Conservation (phyloP, 1,140 invertebrate genomes). For the Sycophila sp. region DNA sequence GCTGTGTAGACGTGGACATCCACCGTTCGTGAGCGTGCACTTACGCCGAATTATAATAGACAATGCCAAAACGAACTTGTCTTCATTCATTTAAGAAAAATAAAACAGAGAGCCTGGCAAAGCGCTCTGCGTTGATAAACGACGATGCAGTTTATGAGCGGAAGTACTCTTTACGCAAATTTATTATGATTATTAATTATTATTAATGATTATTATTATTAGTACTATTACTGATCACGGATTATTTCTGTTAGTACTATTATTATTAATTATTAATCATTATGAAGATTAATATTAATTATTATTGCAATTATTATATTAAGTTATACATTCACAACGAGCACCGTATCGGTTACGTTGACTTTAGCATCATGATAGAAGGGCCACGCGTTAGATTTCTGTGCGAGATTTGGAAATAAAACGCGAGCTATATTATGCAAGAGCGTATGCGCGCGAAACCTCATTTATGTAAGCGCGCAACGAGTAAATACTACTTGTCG, state of each 20-base stretch:
- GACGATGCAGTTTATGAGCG: constrained; percentile 17
- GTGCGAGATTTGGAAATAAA: constrained; percentile 11
- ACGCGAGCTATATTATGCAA: not conserved
- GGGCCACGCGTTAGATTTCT: constrained; percentile 12
- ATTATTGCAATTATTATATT: constrained; percentile 33
- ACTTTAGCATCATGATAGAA: not conserved
- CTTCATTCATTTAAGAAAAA: constrained; percentile 47
- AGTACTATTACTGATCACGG: constrained; percentile 17
- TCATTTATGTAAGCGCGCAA: too few relatives aligned
- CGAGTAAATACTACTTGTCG: constrained; percentile 48
- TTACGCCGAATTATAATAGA: constrained; percentile 15
- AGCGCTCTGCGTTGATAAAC: constrained; percentile 1
- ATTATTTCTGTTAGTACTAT: constrained; percentile 1
- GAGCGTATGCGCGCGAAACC: not conserved
- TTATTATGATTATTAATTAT: constrained; percentile 24
- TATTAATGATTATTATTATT: constrained; percentile 14
- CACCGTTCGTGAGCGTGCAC: constrained; percentile 50
- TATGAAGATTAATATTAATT: constrained; percentile 11
- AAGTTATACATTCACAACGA: constrained; percentile 45
- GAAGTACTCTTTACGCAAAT: constrained; percentile 23
- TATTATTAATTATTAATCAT: constrained; percentile 16
- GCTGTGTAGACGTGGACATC: constrained; percentile 52
- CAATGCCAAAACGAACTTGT: constrained; percentile 44
- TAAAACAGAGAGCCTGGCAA: constrained; percentile 22
- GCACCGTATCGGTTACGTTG: constrained; percentile 36